Conservation (phyloP, 2,113 vertebrate genomes). For the Notechis scutatus region DNA sequence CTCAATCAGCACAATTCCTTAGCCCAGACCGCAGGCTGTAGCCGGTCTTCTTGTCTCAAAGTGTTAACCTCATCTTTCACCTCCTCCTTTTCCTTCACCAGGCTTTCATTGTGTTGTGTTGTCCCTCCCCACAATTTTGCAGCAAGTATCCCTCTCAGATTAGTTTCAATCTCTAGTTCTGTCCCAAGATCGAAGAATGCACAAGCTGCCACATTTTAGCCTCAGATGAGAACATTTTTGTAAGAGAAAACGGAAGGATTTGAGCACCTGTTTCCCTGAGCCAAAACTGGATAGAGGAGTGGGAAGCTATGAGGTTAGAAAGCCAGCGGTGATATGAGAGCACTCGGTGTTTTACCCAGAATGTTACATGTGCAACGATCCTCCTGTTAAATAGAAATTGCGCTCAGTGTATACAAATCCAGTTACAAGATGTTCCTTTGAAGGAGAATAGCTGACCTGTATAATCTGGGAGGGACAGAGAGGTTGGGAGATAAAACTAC, state of each 20-base stretch:
- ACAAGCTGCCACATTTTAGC: neutral
- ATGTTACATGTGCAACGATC: neutral
- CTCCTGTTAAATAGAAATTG: neutral
- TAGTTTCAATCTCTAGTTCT: neutral
- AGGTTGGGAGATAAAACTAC: neutral
- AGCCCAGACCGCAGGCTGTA: neutral
- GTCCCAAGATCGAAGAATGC: neutral
- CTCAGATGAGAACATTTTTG: neutral
- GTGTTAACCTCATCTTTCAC: neutral
- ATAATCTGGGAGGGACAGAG: neutral
- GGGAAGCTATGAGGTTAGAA: neutral
- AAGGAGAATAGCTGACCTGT: neutral
- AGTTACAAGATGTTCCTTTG: neutral
- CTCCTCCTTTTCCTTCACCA: neutral
- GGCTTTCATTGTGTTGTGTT: too few relatives aligned
- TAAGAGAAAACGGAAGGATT: neutral
- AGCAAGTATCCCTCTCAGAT: neutral
- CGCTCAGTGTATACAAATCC: neutral
- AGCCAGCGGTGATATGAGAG: neutral
- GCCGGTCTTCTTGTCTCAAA: neutral
- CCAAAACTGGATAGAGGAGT: neutral
- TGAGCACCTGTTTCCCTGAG: neutral
- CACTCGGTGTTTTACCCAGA: neutral
- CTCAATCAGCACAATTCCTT: slow-evolving; percentile 2
- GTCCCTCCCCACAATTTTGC: neutral